Evolutionary conservation across 1,140 invertebrate genomes (phyloP).

Genomic region (Lethrus apterus): DNA sequence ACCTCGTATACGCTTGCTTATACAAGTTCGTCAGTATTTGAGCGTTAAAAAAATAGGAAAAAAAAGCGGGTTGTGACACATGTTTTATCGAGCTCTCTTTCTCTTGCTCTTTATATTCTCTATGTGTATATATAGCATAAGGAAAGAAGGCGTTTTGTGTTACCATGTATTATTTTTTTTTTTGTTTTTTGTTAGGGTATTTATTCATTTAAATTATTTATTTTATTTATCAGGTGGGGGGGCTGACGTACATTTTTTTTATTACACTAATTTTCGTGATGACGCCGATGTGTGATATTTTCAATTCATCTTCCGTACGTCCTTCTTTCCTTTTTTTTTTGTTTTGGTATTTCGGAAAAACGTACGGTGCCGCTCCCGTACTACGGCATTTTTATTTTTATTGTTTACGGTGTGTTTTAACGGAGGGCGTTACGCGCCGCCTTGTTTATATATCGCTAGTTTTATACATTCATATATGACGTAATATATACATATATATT

Average conservation of each 20-base stretch:
- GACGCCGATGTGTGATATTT: conserved; percentile 13
- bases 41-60: conserved; percentile 1
- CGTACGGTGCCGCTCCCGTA: too few species aligned
- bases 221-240: too few species aligned
- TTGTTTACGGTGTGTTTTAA: too few species aligned
- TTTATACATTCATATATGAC: conserved; percentile 34
- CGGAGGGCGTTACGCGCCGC: too few species aligned
- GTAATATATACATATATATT: conserved; percentile 26
- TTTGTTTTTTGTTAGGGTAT: conserved; percentile 7
- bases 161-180: conserved; percentile 9
- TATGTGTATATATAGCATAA: background rate
- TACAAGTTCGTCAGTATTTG: conserved; percentile 5
- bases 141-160: conserved; percentile 11
- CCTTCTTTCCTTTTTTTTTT: conserved; percentile 13
- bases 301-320: conserved; percentile 7
- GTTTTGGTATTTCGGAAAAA: too few species aligned
- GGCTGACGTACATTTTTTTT: conserved; percentile 4
- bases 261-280: conserved; percentile 4
- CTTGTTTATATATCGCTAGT: conserved; percentile 25
- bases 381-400: too few species aligned
- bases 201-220: too few species aligned
- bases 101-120: background rate
- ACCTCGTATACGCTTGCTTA: background rate
- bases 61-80: conserved; percentile 32
- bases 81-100: conserved; percentile 6